phyloP scores from a whole-genome alignment of 2,113 vertebrate species.

The Ochotona princeps region DNA sequence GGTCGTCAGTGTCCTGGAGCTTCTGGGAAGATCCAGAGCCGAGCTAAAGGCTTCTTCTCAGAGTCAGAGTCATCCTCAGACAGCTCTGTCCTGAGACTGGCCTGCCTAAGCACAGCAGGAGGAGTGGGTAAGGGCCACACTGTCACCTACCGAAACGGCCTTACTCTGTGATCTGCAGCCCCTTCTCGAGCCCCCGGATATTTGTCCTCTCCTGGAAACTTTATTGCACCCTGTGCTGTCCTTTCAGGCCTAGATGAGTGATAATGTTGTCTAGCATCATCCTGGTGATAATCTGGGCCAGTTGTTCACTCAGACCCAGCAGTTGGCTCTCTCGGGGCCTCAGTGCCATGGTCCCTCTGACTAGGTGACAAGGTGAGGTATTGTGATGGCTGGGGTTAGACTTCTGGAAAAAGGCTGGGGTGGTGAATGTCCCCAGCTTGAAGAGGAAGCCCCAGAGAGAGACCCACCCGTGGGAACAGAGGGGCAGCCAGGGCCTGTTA shows the following conservation, averaged over 20 bases:
- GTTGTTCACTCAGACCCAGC: not conserved
- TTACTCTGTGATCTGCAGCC: accelerated
- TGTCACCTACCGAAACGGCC: too few species aligned
- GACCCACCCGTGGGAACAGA: not conserved
- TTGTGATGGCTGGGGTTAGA: not conserved
- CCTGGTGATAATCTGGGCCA: accelerated
- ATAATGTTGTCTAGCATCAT: accelerated
- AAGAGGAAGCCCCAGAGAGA: not conserved
- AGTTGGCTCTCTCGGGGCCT: not conserved
- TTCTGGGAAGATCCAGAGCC: not conserved
- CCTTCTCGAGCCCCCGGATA: not conserved
- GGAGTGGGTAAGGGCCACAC: not conserved
- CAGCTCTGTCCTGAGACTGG: not conserved
- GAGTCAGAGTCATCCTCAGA: not conserved
- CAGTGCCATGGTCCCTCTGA: not conserved
- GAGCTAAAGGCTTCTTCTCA: not conserved
- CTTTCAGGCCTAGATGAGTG: not conserved
- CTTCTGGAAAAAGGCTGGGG: not conserved
- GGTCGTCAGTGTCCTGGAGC: not conserved
- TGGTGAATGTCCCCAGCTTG: not conserved
- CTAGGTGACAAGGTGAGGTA: not conserved
- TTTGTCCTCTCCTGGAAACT: not conserved
- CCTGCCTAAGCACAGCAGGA: not conserved
- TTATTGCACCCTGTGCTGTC: accelerated
- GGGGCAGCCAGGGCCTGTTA: not conserved